Evolutionary conservation across 1,140 invertebrate genomes (phyloP), one percentile per base, ranked within the genome.

Genomic region (Chironomus tepperi): DNA sequence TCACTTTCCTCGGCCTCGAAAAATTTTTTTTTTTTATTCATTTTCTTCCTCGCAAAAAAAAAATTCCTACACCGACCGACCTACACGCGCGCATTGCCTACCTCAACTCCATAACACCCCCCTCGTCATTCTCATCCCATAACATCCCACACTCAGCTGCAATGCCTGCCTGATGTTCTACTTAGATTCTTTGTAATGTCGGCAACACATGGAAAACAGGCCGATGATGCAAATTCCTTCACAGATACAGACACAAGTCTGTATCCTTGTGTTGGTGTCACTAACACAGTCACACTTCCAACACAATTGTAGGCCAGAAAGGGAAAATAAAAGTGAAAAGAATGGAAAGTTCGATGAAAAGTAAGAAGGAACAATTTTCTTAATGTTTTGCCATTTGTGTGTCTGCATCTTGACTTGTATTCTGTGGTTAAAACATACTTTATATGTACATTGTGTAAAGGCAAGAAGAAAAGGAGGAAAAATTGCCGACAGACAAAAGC

Each of bases 401-500:
- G 47, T 57, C 12, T 57, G 47, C 47, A 57, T 57, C 47, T 9
- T 12, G n/a, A 2, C 24, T 34, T 34, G 1, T 34, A 47, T 43
- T 75, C 47, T 75, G 70, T 15, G 47, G 47, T n/a, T 57, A 12
- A 57, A 57, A 57, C n/a, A n/a, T 57, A 57, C 24, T 34, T 34
- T 34, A 5, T 34, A 34, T 34, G 24, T 34, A 34, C 24, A 34
- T 34, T 34, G 24, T 34, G 24, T 34, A 34, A 34, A 34, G 24
- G 47, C 47, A 57, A 15, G 3, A 57, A 57, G 12, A 15, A 15
- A 15, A 15, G n/a, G 3, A 1, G n/a, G 15, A 57, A 57, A 57
- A 57, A 15, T 57, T 57, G 19, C 65, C 65, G 65, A 70, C 65
- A 70, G 65, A 70, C 65, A 70, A 70, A 70, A 70, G 65, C 65